A percentile compares a stretch with the other conserved stretches of the same genome.
Conservation (phyloP, 2,888 invertebrate species). For the Neuroscelio doddi region DNA sequence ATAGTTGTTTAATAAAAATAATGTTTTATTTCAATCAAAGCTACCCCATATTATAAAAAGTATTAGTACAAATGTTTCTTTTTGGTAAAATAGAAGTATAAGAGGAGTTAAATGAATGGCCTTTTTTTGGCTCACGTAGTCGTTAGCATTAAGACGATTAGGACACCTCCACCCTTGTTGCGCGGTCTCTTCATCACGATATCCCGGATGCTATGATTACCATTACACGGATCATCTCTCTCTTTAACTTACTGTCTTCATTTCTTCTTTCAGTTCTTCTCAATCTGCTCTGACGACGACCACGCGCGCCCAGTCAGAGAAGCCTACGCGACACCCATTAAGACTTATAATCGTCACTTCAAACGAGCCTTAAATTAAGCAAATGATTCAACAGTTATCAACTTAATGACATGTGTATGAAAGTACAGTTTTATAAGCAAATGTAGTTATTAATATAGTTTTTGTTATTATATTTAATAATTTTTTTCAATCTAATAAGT, state of each 20-base stretch:
- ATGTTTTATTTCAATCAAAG: no score
- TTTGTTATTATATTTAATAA: no score
- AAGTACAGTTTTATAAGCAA: no score
- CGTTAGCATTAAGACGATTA: conserved; percentile 33
- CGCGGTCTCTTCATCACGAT: conserved; percentile 24
- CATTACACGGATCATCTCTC: conserved; percentile 42
- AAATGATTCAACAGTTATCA: no score
- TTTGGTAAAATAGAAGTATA: no score
- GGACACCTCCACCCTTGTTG: conserved; percentile 31
- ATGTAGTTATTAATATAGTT: no score
- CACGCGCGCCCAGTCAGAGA: conserved; percentile 44
- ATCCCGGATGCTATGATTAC: conserved; percentile 43
- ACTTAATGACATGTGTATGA: no score
- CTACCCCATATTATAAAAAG: no score
- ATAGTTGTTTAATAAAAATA: no score
- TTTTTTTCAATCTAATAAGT: no score
- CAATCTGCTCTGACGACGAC: conserved; percentile 29
- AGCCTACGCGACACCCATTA: conserved; percentile 45
- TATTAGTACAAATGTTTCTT: no score
- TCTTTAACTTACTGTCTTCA: conserved; percentile 33
- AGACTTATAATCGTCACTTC: conserved; percentile 32
- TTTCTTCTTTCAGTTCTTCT: conserved; percentile 35
- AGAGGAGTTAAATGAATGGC: conserved; percentile 18
- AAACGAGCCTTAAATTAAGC: conserved; percentile 42
- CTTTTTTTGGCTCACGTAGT: conserved; percentile 15